Percentiles rank a stretch among this genome's conserved stretches.
phyloP scores from a whole-genome alignment of 2,113 vertebrate species.

The Hippocampus comes region DNA sequence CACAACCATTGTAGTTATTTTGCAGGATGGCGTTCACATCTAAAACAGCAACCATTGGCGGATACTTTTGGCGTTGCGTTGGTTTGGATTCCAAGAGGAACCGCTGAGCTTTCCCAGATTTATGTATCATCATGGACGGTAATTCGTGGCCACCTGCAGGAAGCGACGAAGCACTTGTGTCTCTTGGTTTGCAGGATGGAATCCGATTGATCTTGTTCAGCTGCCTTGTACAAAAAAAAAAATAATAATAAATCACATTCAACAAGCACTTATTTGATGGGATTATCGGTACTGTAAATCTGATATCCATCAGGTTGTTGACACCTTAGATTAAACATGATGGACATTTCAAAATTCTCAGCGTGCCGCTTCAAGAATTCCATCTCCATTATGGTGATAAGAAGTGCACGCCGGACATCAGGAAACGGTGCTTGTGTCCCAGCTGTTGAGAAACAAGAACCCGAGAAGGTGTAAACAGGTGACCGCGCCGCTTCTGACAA shows the following conservation, averaged over 20 bases:
- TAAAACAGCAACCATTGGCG: background rate
- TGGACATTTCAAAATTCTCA: conserved; percentile 13
- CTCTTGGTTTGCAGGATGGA: conserved; percentile 33
- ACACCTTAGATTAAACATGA: background rate
- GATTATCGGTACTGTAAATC: conserved; percentile 22
- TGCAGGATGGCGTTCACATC: background rate
- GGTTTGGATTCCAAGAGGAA: no score
- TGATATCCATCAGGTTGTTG: conserved; percentile 20
- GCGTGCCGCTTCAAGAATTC: conserved; percentile 4
- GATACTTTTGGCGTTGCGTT: background rate
- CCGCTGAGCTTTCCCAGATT: conserved; percentile 19
- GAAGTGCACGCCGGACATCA: background rate
- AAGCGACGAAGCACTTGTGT: conserved; percentile 21
- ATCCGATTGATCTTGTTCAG: conserved; percentile 48
- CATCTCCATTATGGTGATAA: conserved; percentile 19
- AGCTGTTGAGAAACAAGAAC: conserved; percentile 15
- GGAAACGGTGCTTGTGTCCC: conserved; percentile 6
- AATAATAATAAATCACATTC: conserved; percentile 34
- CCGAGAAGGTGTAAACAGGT: conserved; percentile 46
- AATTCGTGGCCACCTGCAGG: conserved; percentile 19
- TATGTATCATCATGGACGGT: conserved; percentile 21
- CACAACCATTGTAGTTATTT: background rate
- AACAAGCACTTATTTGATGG: conserved; percentile 29
- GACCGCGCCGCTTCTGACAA: conserved; percentile 39
- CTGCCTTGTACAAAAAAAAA: conserved; percentile 31